phyloP scores from a whole-genome alignment of 2,888 invertebrate genomes.

The Drosophila parthenogenetica region DNA sequence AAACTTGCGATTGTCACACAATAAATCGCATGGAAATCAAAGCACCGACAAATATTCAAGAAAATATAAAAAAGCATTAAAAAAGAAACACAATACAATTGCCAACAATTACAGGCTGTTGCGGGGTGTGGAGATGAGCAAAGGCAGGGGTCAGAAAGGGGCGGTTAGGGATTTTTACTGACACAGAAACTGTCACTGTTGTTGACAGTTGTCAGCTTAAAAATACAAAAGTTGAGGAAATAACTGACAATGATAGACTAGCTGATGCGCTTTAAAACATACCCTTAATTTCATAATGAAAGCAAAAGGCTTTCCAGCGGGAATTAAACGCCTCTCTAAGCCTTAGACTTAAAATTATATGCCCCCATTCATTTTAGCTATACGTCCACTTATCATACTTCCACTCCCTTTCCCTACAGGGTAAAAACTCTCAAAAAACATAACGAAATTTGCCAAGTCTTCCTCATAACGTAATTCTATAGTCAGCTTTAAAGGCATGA shows the following conservation, averaged over 20 bases:
- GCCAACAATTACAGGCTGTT: slow-evolving; percentile 54
- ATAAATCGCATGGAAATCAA: slow-evolving; percentile 64
- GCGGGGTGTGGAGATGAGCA: not conserved
- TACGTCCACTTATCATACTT: too few relatives aligned
- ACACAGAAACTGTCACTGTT: slow-evolving; percentile 47
- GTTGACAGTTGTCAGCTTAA: slow-evolving; percentile 45
- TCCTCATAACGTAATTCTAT: slow-evolving; percentile 28
- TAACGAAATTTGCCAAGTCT: not conserved
- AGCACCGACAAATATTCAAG: slow-evolving; percentile 34
- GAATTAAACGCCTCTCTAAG: not conserved
- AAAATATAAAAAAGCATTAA: slow-evolving; percentile 14
- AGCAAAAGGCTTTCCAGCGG: too few relatives aligned
- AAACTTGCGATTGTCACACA: slow-evolving; percentile 69
- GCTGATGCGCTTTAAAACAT: not conserved
- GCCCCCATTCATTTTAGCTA: too few relatives aligned
- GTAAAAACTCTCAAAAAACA: not conserved
- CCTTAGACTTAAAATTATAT: too few relatives aligned
- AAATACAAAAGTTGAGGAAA: slow-evolving; percentile 10
- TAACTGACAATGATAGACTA: not conserved
- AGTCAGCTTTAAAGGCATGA: slow-evolving; percentile 25
- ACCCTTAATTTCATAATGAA: not conserved
- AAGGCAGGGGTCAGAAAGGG: not conserved
- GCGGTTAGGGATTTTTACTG: slow-evolving; percentile 30
- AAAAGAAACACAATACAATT: slow-evolving; percentile 37
- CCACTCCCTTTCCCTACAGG: not conserved